Evolutionary conservation across 2,113 vertebrate genomes (phyloP).

Genomic region (Azemiops feae): DNA sequence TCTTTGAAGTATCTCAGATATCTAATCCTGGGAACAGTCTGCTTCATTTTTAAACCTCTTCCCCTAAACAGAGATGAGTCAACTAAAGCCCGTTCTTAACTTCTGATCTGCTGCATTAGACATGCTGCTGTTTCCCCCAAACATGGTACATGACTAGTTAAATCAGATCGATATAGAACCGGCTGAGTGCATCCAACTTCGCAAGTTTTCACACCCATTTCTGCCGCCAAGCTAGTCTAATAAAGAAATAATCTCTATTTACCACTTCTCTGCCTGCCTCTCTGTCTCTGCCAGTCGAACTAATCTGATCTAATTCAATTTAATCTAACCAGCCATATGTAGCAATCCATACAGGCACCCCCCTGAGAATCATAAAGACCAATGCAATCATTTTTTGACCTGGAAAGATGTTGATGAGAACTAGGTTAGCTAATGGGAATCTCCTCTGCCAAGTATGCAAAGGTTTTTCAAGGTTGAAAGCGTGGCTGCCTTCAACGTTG

Average conservation of each 20-base stretch:
- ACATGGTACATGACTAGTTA: neutral
- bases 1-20: no score
- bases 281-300: constrained; percentile 21
- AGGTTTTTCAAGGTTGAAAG: constrained; percentile 46
- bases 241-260: constrained; percentile 27
- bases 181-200: neutral
- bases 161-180: neutral
- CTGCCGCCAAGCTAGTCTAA: neutral
- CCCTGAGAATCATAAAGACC: constrained; percentile 16
- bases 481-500: constrained; percentile 20
- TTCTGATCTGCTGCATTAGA: neutral
- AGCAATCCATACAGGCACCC: constrained; percentile 29
- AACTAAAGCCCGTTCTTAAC: neutral
- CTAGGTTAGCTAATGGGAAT: constrained; percentile 35
- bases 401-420: constrained; percentile 45
- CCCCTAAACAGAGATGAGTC: neutral
- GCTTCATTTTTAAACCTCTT: neutral
- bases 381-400: constrained; percentile 54
- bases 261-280: constrained; percentile 5
- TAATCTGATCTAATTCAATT: constrained; percentile 41
- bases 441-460: constrained; percentile 1
- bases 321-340: constrained; percentile 31
- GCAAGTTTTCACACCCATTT: neutral
- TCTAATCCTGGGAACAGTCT: no score
- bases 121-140: neutral